Evolutionary conservation across 2,113 vertebrate genomes (phyloP).

Genomic region (Puntigrus tetrazona): DNA sequence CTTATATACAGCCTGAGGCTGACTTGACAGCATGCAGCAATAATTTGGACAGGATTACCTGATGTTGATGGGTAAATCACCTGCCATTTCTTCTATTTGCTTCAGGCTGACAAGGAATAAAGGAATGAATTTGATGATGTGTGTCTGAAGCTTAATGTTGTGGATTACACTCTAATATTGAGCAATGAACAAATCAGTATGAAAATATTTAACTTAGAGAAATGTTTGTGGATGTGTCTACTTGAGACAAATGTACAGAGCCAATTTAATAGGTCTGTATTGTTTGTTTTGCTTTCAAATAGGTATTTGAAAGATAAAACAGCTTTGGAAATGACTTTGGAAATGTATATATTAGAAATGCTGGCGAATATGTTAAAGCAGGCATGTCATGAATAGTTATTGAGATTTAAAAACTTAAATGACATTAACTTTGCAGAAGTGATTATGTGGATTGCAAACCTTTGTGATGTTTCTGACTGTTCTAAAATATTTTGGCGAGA

Average conservation of each 20-base stretch:
- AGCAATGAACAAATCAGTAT: background rate
- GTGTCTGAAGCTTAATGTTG: background rate
- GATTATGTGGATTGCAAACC: background rate
- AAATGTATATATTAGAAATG: too few relatives aligned
- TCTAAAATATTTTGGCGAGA: background rate
- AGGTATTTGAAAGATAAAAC: background rate
- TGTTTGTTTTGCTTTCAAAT: background rate
- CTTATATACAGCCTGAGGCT: slow-evolving; percentile 33
- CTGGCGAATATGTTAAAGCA: background rate
- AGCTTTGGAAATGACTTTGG: background rate
- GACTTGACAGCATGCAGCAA: slow-evolving; percentile 2
- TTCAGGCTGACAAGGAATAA: slow-evolving; percentile 5
- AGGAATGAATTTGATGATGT: background rate
- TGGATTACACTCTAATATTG: slow-evolving; percentile 5
- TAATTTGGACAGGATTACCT: slow-evolving; percentile 23
- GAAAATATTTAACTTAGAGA: background rate
- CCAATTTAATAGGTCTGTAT: background rate
- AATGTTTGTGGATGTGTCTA: background rate
- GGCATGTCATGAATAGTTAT: background rate
- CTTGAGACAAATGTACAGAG: background rate
- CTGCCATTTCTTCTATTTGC: background rate
- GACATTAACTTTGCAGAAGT: background rate
- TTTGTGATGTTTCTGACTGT: background rate
- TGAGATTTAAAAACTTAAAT: background rate
- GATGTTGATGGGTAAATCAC: slow-evolving; percentile 10